Conservation (phyloP, 2,113 vertebrate species). For the Orycteropus afer region DNA sequence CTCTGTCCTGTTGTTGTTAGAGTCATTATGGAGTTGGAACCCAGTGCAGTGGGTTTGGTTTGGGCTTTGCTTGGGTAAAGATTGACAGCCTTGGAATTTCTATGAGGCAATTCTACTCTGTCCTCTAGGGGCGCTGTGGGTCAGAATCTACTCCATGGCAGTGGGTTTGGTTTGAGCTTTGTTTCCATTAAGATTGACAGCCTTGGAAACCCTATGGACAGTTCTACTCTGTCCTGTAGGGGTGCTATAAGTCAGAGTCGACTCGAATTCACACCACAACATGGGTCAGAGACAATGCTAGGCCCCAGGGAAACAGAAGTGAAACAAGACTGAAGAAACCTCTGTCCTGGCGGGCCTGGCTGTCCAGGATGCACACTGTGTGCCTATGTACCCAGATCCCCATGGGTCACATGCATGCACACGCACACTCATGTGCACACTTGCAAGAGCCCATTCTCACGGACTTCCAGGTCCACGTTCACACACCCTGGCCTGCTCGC, state of each 20-base stretch:
- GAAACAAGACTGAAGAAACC: not conserved
- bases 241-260: no score
- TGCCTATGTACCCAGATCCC: rapidly evolving
- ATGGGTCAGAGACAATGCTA: not conserved
- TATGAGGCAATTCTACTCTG: no score
- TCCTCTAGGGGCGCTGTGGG: no score
- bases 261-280: not conserved
- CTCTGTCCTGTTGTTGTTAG: no score
- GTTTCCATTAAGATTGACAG: no score
- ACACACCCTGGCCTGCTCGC: not conserved
- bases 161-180: no score
- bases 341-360: not conserved
- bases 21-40: no score
- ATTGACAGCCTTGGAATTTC: no score
- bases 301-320: no score
- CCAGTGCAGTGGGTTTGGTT: no score
- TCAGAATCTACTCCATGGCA: no score
- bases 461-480: not conserved
- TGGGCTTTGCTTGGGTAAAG: no score
- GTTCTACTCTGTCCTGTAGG: not conserved
- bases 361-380: rapidly evolving
- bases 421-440: not conserved
- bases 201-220: not conserved
- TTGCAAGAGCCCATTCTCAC: not conserved
- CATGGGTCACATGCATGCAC: rapidly evolving